A percentile compares a stretch with the other conserved stretches of the same genome.
Conservation (phyloP, 2,113 vertebrate genomes). For the Cromileptes altivelis region DNA sequence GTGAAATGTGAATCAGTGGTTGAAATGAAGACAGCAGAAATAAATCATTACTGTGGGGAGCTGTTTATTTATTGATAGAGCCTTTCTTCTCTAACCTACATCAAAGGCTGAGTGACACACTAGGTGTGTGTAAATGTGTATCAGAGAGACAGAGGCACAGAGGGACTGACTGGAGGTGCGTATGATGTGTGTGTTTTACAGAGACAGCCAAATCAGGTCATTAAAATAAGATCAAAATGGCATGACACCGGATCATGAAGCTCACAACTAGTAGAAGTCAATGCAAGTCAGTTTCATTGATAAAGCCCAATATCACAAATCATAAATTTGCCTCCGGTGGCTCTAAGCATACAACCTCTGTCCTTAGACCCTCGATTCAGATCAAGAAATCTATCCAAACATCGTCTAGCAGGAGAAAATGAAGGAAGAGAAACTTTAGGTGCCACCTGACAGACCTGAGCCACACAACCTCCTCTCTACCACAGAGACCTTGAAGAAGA, state of each 20-base stretch:
- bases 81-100: slow-evolving; percentile 35
- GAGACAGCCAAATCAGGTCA: slow-evolving; percentile 25
- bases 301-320: too few species aligned
- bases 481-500: too few species aligned
- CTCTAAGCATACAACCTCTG: too few species aligned
- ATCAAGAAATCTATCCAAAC: too few species aligned
- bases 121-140: not conserved
- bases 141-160: not conserved
- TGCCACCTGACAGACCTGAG: too few species aligned
- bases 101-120: slow-evolving; percentile 44
- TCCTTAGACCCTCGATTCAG: too few species aligned
- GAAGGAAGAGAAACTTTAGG: too few species aligned
- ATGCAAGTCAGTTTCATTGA: too few species aligned
- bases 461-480: too few species aligned
- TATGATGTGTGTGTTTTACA: not conserved
- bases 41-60: slow-evolving; percentile 24
- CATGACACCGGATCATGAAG: not conserved
- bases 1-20: not conserved
- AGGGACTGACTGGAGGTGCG: not conserved
- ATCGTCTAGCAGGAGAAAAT: too few species aligned
- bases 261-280: too few species aligned
- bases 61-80: slow-evolving; percentile 58
- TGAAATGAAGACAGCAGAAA: slow-evolving; percentile 32
- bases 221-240: slow-evolving; percentile 16
- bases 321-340: too few species aligned